These are phyloP conservation scores for Silurus lanzhouensis DNA, from an alignment of 2,797 vertebrate species.

Conservation along the genomic window DNA sequence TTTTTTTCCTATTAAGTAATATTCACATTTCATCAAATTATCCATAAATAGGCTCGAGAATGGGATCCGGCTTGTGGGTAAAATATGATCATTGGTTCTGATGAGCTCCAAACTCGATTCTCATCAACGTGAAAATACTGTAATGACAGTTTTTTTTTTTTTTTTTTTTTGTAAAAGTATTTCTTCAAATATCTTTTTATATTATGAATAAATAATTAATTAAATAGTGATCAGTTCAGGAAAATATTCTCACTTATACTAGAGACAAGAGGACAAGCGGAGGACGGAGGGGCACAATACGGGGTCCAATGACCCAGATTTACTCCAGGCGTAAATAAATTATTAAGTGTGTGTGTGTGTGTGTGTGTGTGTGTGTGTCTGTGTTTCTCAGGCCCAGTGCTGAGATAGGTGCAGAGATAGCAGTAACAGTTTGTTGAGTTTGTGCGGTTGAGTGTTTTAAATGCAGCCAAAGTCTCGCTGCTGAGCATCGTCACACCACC, in stretches of 20 bases:
- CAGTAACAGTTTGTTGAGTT: conserved; percentile 64
- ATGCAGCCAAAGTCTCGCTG: conserved; percentile 84
- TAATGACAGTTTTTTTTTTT: not conserved
- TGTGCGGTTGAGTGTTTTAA: conserved; percentile 78
- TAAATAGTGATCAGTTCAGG: not conserved
- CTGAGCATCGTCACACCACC: conserved; percentile 84
- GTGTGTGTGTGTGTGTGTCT: conserved; percentile 27
- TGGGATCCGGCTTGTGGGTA: not conserved
- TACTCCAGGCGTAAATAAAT: conserved; percentile 80
- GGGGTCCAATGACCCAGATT: conserved; percentile 82
- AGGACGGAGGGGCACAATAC: conserved; percentile 50
- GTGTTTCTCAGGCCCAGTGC: conserved; percentile 72
- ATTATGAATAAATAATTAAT: no score
- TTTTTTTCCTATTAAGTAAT: conserved; percentile 29
- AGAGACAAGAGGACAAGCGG: conserved; percentile 21
- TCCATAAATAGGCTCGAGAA: conserved; percentile 18
- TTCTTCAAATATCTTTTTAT: no score
- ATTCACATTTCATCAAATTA: not conserved
- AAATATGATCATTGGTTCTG: conserved; percentile 3
- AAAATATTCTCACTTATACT: not conserved
- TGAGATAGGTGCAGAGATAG: conserved; percentile 80
- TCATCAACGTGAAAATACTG: not conserved
- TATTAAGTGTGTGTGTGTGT: conserved; percentile 61
- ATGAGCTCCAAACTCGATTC: not conserved
- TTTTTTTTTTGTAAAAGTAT: no score